Base-by-base conservation (phyloP, 1,140 invertebrate species). In the Listronotus oregonensis region DNA sequence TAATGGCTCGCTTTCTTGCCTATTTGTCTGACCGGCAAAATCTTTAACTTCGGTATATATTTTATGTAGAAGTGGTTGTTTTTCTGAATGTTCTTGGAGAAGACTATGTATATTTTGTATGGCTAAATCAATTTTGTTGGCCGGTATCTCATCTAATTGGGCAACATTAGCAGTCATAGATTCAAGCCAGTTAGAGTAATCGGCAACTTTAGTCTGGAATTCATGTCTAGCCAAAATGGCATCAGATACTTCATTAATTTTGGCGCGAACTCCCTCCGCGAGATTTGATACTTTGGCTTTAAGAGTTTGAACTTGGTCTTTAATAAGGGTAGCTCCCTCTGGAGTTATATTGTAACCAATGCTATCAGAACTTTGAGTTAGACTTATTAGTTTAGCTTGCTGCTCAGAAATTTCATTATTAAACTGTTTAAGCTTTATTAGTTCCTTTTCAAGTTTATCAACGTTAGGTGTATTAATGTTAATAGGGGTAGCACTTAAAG, bases 101-200 rank as follows among this genome's bases (percentile, higher is more conserved):
- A 93, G 80, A 0, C 86, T 85, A 71, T 95, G 91, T 56, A 95
- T 85, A 3, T 88, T 88, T 70, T 91, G 89, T n/a, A 94, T 75
- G 44, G 86, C 87, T 0, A 87, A 84, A 67, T 93, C 90, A 3
- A 95, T 87, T 75, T 91, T 88, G 69, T 92, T 90, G 1, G 90
- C 83, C 73, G 87, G 86, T 12, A 95, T 86, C 74, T 93, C 91
- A 77, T 90, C 89, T 50, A 92, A 87, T 69, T 91, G 88, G 43
- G 88, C 86, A 15, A 92, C 85, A 71, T 90, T 89, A 15, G 85
- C 82, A 69, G 88, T 84, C 46, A 94, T 83, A 56, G 89, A 85
- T 44, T 89, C 89, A 79, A 96, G 87, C 92, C 93, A 96, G 52
- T 89, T 90, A 49, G 90, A 87, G 74, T 96, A 93, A 67, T 90